Evolutionary conservation across 2,113 vertebrate species (phyloP).

Genomic region (Phalacrocorax brasilianus): DNA sequence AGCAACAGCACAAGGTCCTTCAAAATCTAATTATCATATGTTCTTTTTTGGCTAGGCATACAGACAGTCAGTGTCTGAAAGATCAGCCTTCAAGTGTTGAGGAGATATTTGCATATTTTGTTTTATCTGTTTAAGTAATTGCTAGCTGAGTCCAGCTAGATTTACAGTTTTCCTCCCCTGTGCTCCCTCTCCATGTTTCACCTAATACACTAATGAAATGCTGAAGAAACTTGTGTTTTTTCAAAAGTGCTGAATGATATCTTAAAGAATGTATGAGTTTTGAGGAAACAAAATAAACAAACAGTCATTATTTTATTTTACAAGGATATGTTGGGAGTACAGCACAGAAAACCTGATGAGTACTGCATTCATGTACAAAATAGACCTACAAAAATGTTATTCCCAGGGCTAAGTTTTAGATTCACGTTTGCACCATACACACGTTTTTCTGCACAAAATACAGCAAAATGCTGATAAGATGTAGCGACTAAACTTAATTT

Average conservation of each 20-base stretch:
- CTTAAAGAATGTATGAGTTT: not conserved
- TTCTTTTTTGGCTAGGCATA: slow-evolving; percentile 1
- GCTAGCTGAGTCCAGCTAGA: not conserved
- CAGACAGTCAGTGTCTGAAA: slow-evolving; percentile 4
- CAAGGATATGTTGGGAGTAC: not conserved
- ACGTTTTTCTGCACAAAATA: not conserved
- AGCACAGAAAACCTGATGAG: not conserved
- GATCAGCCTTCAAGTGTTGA: not conserved
- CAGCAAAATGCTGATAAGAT: not conserved
- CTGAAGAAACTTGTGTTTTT: not conserved
- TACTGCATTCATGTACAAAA: not conserved
- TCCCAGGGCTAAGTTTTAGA: not conserved
- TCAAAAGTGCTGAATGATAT: too few species aligned
- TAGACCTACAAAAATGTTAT: not conserved
- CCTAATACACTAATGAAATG: not conserved
- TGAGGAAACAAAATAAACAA: not conserved
- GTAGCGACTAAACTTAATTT: not conserved
- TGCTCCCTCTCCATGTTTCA: not conserved
- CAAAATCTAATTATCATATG: slow-evolving; percentile 30
- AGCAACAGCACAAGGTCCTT: slow-evolving; percentile 35
- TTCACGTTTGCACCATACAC: not conserved
- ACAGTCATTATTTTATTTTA: not conserved
- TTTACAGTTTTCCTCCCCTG: not conserved
- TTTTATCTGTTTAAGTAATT: slow-evolving; percentile 32
- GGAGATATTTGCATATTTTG: slow-evolving; percentile 1